Evolutionary conservation across 1,140 invertebrate species (phyloP), one percentile per base, ranked within the genome.

Genomic region (Eueides isabella): DNA sequence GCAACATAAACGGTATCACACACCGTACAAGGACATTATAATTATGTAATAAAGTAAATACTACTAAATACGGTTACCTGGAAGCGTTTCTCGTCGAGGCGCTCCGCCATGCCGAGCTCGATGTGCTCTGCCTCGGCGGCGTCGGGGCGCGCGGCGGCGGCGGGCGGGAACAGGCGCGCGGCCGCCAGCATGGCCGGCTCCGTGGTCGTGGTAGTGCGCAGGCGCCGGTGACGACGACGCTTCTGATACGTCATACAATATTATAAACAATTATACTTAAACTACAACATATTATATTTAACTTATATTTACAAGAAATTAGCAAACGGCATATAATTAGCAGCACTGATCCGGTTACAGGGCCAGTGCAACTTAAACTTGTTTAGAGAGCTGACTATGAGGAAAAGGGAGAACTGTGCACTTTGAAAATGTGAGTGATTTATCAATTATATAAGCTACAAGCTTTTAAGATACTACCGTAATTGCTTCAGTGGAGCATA

Each of bases 41-140:
- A n/a, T n/a, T n/a, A n/a, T n/a, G n/a, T n/a, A n/a, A n/a, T n/a
- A n/a, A n/a, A n/a, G n/a, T n/a, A n/a, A n/a, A n/a, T n/a, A n/a
- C n/a, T n/a, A n/a, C n/a, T n/a, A n/a, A n/a, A n/a, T n/a, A n/a
- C n/a, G n/a, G 23, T 55, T 26, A 91, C 90, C 86, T 92, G 91
- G 87, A 84, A 92, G 11, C 88, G 82, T 38, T 71, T 78, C 77
- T 92, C 91, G 80, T 92, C 91, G 19, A 85, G 80, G 4, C 84
- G 70, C 83, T 92, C 89, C 1, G 85, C 83, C 87, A 85, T 87
- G 69, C 80, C 87, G n/a, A 87, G 84, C 81, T 90, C 89, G 28
- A 91, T 76, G 71, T 87, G 86, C 72, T 92, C 89, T 6, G 85
- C 85, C 71, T 89, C 87, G 12, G 74, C 33, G 71, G 86, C 85